These are phyloP conservation scores for Mercenaria mercenaria DNA, from an alignment of 1,140 invertebrate genomes.

Conservation along the genomic window DNA sequence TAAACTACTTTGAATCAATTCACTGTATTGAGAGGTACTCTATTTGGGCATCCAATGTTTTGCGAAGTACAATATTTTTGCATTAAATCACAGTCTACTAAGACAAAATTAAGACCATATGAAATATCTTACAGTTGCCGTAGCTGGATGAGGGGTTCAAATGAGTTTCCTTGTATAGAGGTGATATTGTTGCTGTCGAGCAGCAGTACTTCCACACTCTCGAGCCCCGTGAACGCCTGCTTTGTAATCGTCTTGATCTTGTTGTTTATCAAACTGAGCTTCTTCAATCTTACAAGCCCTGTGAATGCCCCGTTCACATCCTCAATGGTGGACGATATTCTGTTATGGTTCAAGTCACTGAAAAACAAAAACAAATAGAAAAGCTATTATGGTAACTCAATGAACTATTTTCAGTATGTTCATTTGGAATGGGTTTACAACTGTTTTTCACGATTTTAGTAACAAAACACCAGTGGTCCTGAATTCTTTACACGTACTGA, in stretches of 20 bases:
- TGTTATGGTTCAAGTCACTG: constrained; percentile 93
- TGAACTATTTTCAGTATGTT: too few relatives aligned
- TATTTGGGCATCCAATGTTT: too few relatives aligned
- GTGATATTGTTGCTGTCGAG: constrained; percentile 78
- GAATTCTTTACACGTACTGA: too few relatives aligned
- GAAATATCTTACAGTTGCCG: constrained; percentile 84
- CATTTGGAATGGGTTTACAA: too few relatives aligned
- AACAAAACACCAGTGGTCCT: too few relatives aligned
- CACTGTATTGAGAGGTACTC: too few relatives aligned
- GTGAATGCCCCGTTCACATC: constrained; percentile 93
- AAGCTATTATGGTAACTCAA: too few relatives aligned
- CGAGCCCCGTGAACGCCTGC: constrained; percentile 91
- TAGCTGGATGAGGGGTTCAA: constrained; percentile 78
- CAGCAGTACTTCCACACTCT: constrained; percentile 69
- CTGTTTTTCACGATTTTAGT: too few relatives aligned
- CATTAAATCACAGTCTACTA: too few relatives aligned
- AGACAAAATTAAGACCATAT: too few relatives aligned
- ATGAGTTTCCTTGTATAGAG: constrained; percentile 77
- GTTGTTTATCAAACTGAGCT: constrained; percentile 92
- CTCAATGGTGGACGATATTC: constrained; percentile 95
- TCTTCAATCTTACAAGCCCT: constrained; percentile 90
- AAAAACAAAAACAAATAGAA: constrained; percentile 70
- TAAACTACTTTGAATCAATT: too few relatives aligned
- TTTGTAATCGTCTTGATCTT: constrained; percentile 94
- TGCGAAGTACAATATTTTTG: too few relatives aligned